Conservation (phyloP, 2,113 vertebrate genomes). For the Dolichallabes microphthalmus region DNA sequence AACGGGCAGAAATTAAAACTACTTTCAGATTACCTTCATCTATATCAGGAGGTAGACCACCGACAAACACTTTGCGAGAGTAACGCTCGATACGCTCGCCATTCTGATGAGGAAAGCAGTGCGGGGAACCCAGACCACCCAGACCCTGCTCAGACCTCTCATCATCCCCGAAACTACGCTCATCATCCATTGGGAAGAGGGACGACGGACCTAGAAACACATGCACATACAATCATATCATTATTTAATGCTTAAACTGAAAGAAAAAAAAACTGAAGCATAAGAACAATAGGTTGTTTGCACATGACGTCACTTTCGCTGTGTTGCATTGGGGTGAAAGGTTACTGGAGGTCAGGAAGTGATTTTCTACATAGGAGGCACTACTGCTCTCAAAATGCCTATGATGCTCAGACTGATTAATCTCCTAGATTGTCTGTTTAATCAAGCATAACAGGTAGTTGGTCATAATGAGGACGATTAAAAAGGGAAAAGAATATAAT, state of each 20-base stretch:
- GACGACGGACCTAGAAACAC: constrained; percentile 85
- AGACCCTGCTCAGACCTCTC: constrained; percentile 90
- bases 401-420: too few species aligned
- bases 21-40: constrained; percentile 84
- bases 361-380: too few species aligned
- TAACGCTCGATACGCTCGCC: constrained; percentile 95
- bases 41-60: constrained; percentile 94
- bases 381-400: too few species aligned
- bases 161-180: constrained; percentile 87
- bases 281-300: background rate
- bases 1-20: background rate
- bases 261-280: constrained; percentile 24
- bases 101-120: constrained; percentile 97
- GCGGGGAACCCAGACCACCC: constrained; percentile 88
- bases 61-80: constrained; percentile 97
- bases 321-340: too few species aligned
- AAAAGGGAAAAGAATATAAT: too few species aligned
- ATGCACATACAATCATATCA: constrained; percentile 7
- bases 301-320: too few species aligned
- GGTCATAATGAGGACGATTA: too few species aligned
- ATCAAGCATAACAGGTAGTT: too few species aligned
- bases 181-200: constrained; percentile 97
- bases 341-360: too few species aligned
- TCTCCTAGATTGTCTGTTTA: too few species aligned
- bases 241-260: background rate